Base-by-base conservation (phyloP, 2,888 invertebrate species). In the Lycophotia porphyrea region DNA sequence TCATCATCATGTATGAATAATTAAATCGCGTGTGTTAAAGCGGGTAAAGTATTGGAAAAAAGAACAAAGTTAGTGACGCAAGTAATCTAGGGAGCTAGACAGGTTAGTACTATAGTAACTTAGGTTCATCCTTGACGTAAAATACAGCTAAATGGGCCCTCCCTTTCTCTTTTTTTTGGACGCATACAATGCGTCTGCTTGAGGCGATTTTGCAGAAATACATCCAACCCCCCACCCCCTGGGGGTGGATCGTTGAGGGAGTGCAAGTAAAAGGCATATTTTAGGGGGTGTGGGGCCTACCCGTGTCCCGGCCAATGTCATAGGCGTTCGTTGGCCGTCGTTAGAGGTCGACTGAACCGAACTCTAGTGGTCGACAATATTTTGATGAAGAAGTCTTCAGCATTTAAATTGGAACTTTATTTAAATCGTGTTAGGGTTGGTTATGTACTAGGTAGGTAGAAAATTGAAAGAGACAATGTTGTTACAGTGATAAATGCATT, bases 241-340 rank as follows among this genome's bases (percentile, higher is more conserved):
- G 84, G 78, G 87, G 90, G 88, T 85, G 86, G 92, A 78, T 88
- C 86, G 91, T 88, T 88, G 89, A 84, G 93, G 91, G 87, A 77
- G 90, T 92, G 91, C 91, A 90, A 82, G 86, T 80, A 80, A 81
- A 87, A 90, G 90, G 91, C 90, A 89, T 89, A 90, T 88, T 92
- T 90, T 78, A n/a, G 78, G 89, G 87, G 91, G 94, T 90, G 90
- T 91, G 93, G 88, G 93, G 93, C 91, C 91, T 93, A 91, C 90
- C 89, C 84, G 87, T 88, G 93, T 89, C 92, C 93, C 91, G 85
- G 89, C 91, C 95, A 96, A 96, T 95, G 96, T 96, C 96, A 93
- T 87, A 85, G 84, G 92, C 91, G 94, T 95, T 95, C 96, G 90
- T 95, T 95, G 95, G 91, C 95, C 94, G 93, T 90, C 82, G 84